These are phyloP conservation scores for Autographa gamma DNA, from an alignment of 2,888 invertebrate species.

Conservation along the genomic window DNA sequence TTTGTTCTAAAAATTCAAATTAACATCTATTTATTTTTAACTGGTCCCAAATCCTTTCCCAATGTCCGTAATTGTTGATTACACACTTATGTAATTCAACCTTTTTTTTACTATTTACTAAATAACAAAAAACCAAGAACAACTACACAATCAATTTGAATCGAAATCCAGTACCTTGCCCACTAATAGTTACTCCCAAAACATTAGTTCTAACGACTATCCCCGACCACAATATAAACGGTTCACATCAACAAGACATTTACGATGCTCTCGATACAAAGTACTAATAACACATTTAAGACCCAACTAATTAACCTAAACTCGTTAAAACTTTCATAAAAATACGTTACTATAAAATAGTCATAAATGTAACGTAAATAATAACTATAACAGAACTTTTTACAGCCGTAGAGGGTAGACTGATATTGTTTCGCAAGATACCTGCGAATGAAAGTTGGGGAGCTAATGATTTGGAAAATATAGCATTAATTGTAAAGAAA, in stretches of 20 bases:
- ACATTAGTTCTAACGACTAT: background rate
- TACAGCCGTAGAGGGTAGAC: constrained; percentile 48
- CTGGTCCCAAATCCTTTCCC: too few species aligned
- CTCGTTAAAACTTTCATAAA: constrained; percentile 81
- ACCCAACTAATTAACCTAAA: constrained; percentile 81
- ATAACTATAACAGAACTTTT: constrained; percentile 33
- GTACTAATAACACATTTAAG: constrained; percentile 73
- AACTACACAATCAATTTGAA: background rate
- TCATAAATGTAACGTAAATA: constrained; percentile 77
- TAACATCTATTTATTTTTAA: too few species aligned
- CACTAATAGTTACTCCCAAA: background rate
- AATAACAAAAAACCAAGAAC: too few species aligned
- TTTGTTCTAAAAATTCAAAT: too few species aligned
- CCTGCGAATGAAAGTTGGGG: constrained; percentile 41
- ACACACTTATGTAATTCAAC: too few species aligned
- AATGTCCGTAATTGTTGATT: too few species aligned
- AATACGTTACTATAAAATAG: constrained; percentile 58
- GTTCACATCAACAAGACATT: constrained; percentile 38
- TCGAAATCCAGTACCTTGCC: background rate
- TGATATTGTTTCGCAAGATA: constrained; percentile 33
- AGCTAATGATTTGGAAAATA: constrained; percentile 53
- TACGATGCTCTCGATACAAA: constrained; percentile 58
- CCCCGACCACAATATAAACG: constrained; percentile 31
- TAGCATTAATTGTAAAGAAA: constrained; percentile 45
- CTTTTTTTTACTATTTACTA: too few species aligned